phyloP scores from a whole-genome alignment of 2,888 invertebrate genomes.

The Chironomus riparius region DNA sequence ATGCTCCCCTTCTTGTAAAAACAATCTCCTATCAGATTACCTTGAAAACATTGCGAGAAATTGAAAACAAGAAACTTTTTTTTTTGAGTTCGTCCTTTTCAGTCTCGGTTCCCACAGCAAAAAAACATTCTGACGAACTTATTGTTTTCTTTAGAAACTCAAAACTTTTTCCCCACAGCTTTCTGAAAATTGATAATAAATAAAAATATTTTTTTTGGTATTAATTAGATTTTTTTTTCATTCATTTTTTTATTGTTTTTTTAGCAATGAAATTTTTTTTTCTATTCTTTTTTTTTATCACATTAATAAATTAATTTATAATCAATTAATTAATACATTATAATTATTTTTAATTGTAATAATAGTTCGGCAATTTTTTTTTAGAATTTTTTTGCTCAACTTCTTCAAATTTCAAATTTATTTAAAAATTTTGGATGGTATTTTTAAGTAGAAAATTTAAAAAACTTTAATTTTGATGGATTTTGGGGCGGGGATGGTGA shows the following conservation, averaged over 20 bases:
- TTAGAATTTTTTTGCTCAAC: background rate
- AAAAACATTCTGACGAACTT: no score
- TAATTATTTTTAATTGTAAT: background rate
- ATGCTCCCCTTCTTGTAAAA: no score
- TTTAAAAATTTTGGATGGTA: no score
- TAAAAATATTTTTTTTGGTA: slow-evolving; percentile 4
- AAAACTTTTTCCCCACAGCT: no score
- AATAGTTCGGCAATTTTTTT: background rate
- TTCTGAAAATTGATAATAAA: background rate
- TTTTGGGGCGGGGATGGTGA: no score
- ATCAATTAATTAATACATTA: background rate
- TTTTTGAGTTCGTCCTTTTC: background rate
- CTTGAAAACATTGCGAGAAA: no score
- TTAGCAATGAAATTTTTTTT: background rate
- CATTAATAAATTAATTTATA: slow-evolving; percentile 23
- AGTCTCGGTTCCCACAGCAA: background rate
- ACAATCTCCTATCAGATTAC: no score
- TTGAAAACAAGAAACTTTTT: no score
- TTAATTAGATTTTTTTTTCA: slow-evolving; percentile 20
- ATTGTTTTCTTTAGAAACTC: no score
- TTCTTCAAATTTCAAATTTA: background rate
- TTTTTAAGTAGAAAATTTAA: no score
- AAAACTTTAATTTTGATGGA: no score
- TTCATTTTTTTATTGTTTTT: slow-evolving; percentile 9
- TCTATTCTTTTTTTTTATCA: slow-evolving; percentile 3